Evolutionary conservation across 2,113 vertebrate genomes (phyloP).

Genomic region (Hydrochoerus hydrochaeris): DNA sequence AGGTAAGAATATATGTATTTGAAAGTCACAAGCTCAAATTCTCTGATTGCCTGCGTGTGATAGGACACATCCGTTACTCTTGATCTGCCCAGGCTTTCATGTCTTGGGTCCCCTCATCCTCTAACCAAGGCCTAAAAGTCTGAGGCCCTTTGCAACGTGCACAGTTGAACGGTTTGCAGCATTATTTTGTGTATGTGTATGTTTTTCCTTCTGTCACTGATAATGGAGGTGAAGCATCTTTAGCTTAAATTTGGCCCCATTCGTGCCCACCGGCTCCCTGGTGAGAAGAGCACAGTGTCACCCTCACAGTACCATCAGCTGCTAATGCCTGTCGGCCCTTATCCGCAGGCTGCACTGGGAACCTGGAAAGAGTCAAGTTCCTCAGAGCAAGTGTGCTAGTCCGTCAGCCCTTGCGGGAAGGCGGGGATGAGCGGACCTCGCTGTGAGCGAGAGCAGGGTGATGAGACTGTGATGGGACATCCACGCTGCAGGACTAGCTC

Average conservation of each 20-base stretch:
- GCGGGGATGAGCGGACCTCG: slow-evolving; percentile 94
- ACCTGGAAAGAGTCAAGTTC: slow-evolving; percentile 90
- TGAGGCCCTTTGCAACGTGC: not conserved
- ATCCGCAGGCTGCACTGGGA: slow-evolving; percentile 77
- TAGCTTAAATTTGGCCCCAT: not conserved
- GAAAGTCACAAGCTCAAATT: not conserved
- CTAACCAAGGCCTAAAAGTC: not conserved
- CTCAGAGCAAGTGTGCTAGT: slow-evolving; percentile 95
- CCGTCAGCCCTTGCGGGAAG: slow-evolving; percentile 93
- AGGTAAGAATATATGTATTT: not conserved
- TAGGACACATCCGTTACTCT: not conserved
- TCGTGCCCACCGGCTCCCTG: not conserved
- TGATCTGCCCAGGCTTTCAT: not conserved
- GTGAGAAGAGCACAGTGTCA: not conserved
- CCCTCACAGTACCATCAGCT: not conserved
- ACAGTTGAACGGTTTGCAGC: not conserved
- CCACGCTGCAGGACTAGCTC: slow-evolving; percentile 91
- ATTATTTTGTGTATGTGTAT: not conserved
- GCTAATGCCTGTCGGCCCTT: not conserved
- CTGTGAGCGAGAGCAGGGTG: slow-evolving; percentile 93
- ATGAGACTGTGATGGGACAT: slow-evolving; percentile 94
- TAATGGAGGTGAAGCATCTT: not conserved
- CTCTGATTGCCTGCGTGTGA: not conserved
- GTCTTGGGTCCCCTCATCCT: not conserved
- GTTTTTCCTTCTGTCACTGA: not conserved